A percentile compares a stretch with the other conserved stretches of the same genome.
phyloP scores from a whole-genome alignment of 1,140 invertebrate genomes.

The Ganaspis sp. region DNA sequence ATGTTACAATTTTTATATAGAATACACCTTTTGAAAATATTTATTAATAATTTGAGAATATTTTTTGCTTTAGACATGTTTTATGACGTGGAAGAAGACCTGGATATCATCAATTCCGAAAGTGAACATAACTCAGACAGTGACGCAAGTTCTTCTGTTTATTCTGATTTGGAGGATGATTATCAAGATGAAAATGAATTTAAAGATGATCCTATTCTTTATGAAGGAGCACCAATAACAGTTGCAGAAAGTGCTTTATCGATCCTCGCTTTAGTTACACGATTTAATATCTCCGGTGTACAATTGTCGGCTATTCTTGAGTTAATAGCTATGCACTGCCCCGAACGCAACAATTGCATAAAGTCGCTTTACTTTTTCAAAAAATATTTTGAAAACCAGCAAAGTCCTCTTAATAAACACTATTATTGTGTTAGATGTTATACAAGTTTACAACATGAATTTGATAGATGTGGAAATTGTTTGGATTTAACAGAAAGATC shows the following conservation, averaged over 20 bases:
- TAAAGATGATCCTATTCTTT: background rate
- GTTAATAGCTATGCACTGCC: constrained; percentile 38
- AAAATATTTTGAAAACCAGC: constrained; percentile 27
- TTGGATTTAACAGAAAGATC: background rate
- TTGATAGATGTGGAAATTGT: background rate
- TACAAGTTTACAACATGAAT: background rate
- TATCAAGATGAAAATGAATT: too few species aligned
- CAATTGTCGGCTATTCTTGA: constrained; percentile 28
- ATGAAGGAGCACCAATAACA: constrained; percentile 29
- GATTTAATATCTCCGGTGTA: constrained; percentile 4
- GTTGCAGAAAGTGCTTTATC: constrained; percentile 32
- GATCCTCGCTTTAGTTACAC: constrained; percentile 27
- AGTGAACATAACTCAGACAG: too few species aligned
- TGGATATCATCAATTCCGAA: too few species aligned
- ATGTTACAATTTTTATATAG: too few species aligned
- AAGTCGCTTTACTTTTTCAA: constrained; percentile 5
- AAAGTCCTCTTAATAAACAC: constrained; percentile 30
- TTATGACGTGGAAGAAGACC: too few species aligned
- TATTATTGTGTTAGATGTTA: constrained; percentile 39
- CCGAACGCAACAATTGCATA: constrained; percentile 30
- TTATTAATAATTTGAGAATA: too few species aligned
- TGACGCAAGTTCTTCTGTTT: too few species aligned
- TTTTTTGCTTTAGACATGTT: too few species aligned
- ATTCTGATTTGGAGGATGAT: too few species aligned
- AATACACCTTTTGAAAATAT: too few species aligned